Base-by-base conservation (phyloP, 2,888 invertebrate species). In the Drosophila demipolita region DNA sequence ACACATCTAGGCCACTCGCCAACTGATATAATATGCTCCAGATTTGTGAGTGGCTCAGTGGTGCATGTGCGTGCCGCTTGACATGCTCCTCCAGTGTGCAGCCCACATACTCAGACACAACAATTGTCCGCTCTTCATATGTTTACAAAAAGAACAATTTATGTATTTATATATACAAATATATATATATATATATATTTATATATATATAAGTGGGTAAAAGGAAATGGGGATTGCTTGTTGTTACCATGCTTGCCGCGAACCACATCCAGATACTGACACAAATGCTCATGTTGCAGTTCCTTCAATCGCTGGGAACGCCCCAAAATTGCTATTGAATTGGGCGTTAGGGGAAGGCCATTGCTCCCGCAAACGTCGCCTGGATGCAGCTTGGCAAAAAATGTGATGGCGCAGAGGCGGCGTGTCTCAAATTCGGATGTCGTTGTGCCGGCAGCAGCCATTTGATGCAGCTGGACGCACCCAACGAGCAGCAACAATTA, bases 331-430 rank as follows among this genome's bases (percentile, higher is more conserved):
- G 97, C 97, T 73, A 99, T 98, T 0, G 99, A 98, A 93, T 99
- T 99, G 3, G 99, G 99, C 1, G 99, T 99, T 26, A 99, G 94
- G 0, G 99, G 99, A 55, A 99, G 94, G 1, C 99, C 99, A 94
- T 99, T 99, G 80, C 97, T 97, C 12, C 99, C 99, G 93, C 99
- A 99, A 61, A 96, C 95, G 93, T 98, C 98, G 35, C 96, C 96
- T 15, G 97, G 97, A 92, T 98, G 98, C 89, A 96, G 96, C 90
- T 96, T 96, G 0, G 98, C 98, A 93, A 98, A 98, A 93, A 97
- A 98, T 29, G 98, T 98, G 87, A 96, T 95, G 8, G 97, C 97
- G n/a, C 97, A 97, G 91, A 99, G 71, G 52, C 83, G 85, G 42
- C 80, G 77, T 35, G 80, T 73, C 55, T 85, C 83, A 32, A 52